Evolutionary conservation across 1,140 invertebrate species (phyloP).

Genomic region (Papilio dardanus): DNA sequence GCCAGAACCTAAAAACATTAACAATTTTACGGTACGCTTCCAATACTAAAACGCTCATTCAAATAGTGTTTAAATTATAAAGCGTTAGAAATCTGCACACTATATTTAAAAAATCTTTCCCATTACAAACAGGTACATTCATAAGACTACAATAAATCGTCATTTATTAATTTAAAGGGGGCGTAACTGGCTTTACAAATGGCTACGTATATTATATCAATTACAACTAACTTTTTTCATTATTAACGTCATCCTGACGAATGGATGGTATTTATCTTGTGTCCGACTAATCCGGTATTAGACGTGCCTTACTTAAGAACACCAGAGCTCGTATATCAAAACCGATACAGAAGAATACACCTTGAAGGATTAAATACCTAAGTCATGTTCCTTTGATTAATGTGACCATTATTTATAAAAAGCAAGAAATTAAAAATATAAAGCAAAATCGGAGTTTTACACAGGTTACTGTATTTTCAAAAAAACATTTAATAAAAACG

Average conservation of each 20-base stretch:
- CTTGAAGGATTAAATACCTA: conserved; percentile 13
- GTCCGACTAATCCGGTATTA: conserved; percentile 38
- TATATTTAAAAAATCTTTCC: background rate
- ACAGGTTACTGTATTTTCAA: too few relatives aligned
- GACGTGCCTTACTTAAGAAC: conserved; percentile 29
- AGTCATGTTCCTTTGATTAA: conserved; percentile 16
- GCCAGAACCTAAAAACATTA: conserved; percentile 44
- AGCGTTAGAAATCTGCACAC: too few relatives aligned
- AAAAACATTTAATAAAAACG: too few relatives aligned
- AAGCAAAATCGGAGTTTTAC: too few relatives aligned
- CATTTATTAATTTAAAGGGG: background rate
- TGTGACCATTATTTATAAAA: background rate
- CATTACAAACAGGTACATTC: background rate
- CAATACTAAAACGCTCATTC: too few relatives aligned
- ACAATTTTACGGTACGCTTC: too few relatives aligned
- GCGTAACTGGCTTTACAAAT: conserved; percentile 7
- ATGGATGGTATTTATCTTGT: conserved; percentile 46
- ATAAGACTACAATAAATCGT: background rate
- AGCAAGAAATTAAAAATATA: background rate
- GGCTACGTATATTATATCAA: conserved; percentile 24
- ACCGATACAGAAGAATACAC: conserved; percentile 16
- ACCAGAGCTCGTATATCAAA: conserved; percentile 13
- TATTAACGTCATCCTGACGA: conserved; percentile 50
- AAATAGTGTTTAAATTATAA: too few relatives aligned
- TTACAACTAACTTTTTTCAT: conserved; percentile 40